Conservation (phyloP, 2,888 invertebrate genomes). For the Tyria jacobaeae region DNA sequence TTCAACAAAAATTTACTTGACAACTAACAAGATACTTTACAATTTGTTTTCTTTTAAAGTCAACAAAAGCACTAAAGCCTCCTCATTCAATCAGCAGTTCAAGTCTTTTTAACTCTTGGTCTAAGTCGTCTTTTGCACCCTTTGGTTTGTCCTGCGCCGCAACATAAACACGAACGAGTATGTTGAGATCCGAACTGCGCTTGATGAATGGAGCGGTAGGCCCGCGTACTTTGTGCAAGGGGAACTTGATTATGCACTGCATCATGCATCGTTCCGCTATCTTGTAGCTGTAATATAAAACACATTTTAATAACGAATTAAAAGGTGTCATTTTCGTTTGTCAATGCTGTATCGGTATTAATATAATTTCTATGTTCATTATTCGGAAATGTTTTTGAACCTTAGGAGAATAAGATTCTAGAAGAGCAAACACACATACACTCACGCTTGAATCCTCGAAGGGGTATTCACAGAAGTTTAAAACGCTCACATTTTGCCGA, state of each 20-base stretch:
- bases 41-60: background rate
- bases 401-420: too few relatives aligned
- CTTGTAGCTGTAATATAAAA: slow-evolving; percentile 65
- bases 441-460: too few relatives aligned
- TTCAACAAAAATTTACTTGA: background rate
- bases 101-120: slow-evolving; percentile 9
- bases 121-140: background rate
- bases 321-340: background rate
- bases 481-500: too few relatives aligned
- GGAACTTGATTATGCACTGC: slow-evolving; percentile 70
- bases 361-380: too few relatives aligned
- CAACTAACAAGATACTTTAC: background rate
- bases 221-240: slow-evolving; percentile 71
- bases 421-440: too few relatives aligned
- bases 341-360: background rate
- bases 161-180: slow-evolving; percentile 70
- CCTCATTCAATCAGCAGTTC: slow-evolving; percentile 15
- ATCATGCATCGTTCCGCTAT: slow-evolving; percentile 78
- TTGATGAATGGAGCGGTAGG: slow-evolving; percentile 67
- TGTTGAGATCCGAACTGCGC: slow-evolving; percentile 62
- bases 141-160: slow-evolving; percentile 37
- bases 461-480: too few relatives aligned
- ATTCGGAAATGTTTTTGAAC: too few relatives aligned
- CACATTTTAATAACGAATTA: background rate
- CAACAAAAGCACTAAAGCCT: background rate